phyloP scores from a whole-genome alignment of 2,888 invertebrate genomes.

The Xestia rhomboidea region DNA sequence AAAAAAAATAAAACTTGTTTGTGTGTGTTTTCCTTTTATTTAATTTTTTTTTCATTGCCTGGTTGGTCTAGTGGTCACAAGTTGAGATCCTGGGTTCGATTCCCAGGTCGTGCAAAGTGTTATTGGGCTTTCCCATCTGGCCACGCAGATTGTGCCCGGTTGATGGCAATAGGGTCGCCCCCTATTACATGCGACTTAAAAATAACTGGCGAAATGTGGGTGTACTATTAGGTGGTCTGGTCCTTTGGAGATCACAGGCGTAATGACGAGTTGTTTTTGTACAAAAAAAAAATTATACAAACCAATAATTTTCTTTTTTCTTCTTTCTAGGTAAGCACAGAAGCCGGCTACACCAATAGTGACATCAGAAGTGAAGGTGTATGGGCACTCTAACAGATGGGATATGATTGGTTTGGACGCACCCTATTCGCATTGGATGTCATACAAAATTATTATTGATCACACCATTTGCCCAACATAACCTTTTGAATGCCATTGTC shows the following conservation, averaged over 20 bases:
- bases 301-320: not conserved
- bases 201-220: too few species aligned
- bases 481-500: not conserved
- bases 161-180: too few species aligned
- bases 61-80: too few species aligned
- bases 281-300: too few species aligned
- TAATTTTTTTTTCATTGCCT: too few species aligned
- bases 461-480: not conserved
- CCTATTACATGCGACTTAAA: too few species aligned
- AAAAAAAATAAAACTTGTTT: too few species aligned
- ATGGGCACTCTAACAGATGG: not conserved
- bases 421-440: not conserved
- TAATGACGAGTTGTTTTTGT: not conserved
- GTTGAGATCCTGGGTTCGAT: too few species aligned
- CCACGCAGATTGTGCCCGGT: too few species aligned
- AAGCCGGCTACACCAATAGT: not conserved
- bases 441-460: not conserved
- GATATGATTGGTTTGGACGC: not conserved
- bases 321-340: slow-evolving; percentile 4
- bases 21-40: too few species aligned
- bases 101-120: too few species aligned
- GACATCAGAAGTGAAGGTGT: not conserved
- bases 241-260: not conserved
- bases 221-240: not conserved
- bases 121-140: too few species aligned